phyloP scores from a whole-genome alignment of 2,797 vertebrate species.

The Mycteria americana region DNA sequence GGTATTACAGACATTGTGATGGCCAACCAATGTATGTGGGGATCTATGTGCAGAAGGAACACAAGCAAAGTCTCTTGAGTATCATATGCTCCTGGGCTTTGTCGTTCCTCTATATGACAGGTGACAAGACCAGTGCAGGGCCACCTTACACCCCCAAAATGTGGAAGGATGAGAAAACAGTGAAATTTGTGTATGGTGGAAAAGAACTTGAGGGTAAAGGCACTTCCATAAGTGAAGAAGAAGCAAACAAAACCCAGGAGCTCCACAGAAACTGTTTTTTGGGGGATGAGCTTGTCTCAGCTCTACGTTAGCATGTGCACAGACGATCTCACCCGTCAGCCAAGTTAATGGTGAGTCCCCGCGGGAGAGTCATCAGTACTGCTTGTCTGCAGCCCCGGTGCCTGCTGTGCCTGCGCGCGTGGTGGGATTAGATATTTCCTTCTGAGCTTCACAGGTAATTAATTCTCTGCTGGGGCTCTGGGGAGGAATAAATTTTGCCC shows the following conservation, averaged over 20 bases:
- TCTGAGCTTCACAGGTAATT: neutral
- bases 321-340: neutral
- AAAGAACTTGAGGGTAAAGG: neutral
- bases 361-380: neutral
- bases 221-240: neutral
- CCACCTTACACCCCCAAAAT: neutral
- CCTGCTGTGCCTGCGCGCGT: neutral
- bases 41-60: neutral
- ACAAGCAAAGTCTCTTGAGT: neutral
- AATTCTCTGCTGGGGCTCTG: neutral
- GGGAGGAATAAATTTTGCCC: neutral
- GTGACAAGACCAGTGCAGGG: neutral
- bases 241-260: neutral
- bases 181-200: fast-evolving
- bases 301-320: neutral
- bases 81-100: neutral
- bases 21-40: neutral
- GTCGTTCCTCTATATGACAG: neutral
- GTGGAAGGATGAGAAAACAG: neutral
- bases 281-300: neutral
- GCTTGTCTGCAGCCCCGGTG: neutral
- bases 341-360: neutral
- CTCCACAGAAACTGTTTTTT: neutral
- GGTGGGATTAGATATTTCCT: neutral
- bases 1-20: neutral